Evolutionary conservation across 2,797 vertebrate species (phyloP).

Genomic region (Sebastolobus altivelis): DNA sequence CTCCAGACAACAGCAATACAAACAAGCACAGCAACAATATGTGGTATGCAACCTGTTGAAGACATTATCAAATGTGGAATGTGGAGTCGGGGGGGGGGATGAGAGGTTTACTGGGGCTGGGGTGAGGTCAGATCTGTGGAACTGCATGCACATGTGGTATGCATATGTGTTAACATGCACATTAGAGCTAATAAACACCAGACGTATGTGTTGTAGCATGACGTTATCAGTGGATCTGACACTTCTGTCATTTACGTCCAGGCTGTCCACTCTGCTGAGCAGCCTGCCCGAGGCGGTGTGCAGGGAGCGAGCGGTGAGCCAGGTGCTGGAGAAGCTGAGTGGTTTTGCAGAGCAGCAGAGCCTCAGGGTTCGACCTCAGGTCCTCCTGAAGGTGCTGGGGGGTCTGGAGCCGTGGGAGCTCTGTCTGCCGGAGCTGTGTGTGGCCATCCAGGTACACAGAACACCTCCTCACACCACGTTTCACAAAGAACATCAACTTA

Average conservation of each 20-base stretch:
- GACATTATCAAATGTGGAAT: constrained; percentile 53
- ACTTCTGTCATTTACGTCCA: constrained; percentile 40
- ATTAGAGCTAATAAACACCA: not conserved
- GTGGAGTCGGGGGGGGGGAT: not conserved
- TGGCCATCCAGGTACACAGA: constrained; percentile 81
- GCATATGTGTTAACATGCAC: not conserved
- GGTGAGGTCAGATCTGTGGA: constrained; percentile 21
- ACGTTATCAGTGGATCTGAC: not conserved
- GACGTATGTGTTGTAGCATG: not conserved
- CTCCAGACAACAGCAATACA: constrained; percentile 13
- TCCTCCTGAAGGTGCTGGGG: constrained; percentile 80
- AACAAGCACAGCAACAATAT: constrained; percentile 44
- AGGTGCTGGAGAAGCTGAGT: constrained; percentile 81
- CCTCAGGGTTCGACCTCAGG: constrained; percentile 73
- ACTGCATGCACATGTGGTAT: constrained; percentile 18
- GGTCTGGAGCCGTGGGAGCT: constrained; percentile 84
- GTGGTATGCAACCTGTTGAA: constrained; percentile 65
- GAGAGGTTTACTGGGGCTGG: not conserved
- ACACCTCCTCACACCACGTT: not conserved
- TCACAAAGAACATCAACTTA: not conserved
- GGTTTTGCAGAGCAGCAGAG: constrained; percentile 76
- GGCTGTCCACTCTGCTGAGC: constrained; percentile 82
- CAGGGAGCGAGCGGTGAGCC: constrained; percentile 70
- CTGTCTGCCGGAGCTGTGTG: constrained; percentile 85
- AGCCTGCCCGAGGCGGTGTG: constrained; percentile 76